Evolutionary conservation across 1,140 invertebrate genomes (phyloP).

Genomic region (Physella acuta): DNA sequence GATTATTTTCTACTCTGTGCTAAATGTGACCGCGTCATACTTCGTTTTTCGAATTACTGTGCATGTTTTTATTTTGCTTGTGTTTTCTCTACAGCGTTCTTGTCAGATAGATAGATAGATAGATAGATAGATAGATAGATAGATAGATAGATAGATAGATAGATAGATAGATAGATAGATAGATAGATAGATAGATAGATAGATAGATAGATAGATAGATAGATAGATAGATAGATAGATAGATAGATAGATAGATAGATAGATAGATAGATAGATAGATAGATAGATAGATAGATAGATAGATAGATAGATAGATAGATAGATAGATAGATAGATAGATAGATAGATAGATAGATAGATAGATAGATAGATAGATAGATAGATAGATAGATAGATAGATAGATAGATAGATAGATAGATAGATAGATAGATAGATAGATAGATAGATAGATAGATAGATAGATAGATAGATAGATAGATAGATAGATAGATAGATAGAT

Average conservation of each 20-base stretch:
- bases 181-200: background rate
- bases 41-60: too few relatives aligned
- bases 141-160: background rate
- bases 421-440: background rate
- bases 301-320: background rate
- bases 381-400: constrained; percentile 1
- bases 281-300: constrained; percentile 1
- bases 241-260: constrained; percentile 1
- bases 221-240: background rate
- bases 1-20: too few relatives aligned
- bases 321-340: background rate
- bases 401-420: constrained; percentile 1
- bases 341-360: background rate
- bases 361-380: background rate
- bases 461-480: background rate
- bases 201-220: background rate
- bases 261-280: constrained; percentile 1
- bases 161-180: background rate
- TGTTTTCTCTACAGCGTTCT: too few relatives aligned
- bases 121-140: constrained; percentile 1
- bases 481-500: background rate
- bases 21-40: too few relatives aligned
- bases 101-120: background rate
- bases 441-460: background rate
- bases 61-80: too few relatives aligned